Evolutionary conservation across 92 coral and sea anemone genomes (phyloP), one percentile per base, ranked within the genome.

Genomic region (Palythoa caribaeorum): DNA sequence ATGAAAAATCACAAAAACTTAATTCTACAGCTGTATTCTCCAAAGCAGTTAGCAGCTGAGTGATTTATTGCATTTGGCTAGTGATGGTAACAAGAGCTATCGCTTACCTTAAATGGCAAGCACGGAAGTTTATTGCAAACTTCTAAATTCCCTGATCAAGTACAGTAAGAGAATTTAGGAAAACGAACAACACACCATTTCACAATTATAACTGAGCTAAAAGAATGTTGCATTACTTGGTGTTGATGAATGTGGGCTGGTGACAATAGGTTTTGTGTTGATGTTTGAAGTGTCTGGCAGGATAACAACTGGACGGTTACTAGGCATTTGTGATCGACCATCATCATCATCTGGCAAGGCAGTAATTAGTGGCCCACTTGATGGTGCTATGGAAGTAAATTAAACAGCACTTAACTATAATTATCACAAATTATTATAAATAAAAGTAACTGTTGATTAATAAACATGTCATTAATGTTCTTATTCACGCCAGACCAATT

Each of bases 341-440:
- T 89, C 93, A 76, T 97, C 99, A 35, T 96, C 97, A 86, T 95
- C 98, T 50, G 97, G 92, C 52, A 95, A 88, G n/a, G 94, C 91
- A 55, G 98, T 95, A 40, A 95, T 95, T 14, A 95, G 80, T n/a
- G 98, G 98, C 36, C 98, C 98, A 90, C 96, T 90, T 40, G 98
- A 83, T 36, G 95, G 89, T 93, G 91, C 66, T 28, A 63, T 40
- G n/a, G n/a, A 68, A 38, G n/a, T 6, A 77, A 77, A 52, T 20
- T 3, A 35, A 5, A 53, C 53, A 76, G n/a, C 17, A 2, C 17
- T 51, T 19, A 17, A 12, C 13, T 14, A 28, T 52, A 52, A 5
- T 15, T 44, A 38, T 15, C 11, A 44, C 15, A 39, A 38, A 37
- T 36, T 13, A 13, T 48, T 28, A 28, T 28, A 28, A 28, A 28